Evolutionary conservation across 2,797 vertebrate genomes (phyloP).

Genomic region (Sebastes umbrosus): DNA sequence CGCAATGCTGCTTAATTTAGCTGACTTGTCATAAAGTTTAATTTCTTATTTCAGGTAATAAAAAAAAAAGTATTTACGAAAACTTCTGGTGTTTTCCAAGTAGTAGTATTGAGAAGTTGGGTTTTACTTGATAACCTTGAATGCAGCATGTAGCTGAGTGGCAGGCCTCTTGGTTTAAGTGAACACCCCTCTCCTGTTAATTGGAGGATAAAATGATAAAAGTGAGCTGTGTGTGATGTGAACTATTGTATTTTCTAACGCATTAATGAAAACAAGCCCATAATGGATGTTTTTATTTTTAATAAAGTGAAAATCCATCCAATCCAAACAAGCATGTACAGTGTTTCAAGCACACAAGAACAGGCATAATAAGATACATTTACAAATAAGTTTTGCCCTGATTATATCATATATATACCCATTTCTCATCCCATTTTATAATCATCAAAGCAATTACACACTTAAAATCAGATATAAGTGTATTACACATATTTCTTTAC

Average conservation of each 20-base stretch:
- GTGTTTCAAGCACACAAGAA: constrained; percentile 57
- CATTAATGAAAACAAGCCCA: background rate
- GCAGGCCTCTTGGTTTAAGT: constrained; percentile 21
- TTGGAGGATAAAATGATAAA: background rate
- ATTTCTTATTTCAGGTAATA: background rate
- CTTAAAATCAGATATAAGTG: constrained; percentile 26
- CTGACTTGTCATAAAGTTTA: background rate
- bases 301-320: constrained; percentile 52
- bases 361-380: constrained; percentile 24
- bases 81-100: background rate
- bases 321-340: constrained; percentile 59
- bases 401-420: constrained; percentile 19
- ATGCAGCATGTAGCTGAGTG: constrained; percentile 61
- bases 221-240: background rate
- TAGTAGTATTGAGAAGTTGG: background rate
- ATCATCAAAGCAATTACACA: constrained; percentile 35
- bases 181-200: background rate
- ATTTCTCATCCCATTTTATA: constrained; percentile 6
- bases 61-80: too few species aligned
- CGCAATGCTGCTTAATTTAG: background rate
- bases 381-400: constrained; percentile 25
- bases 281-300: constrained; percentile 45
- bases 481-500: constrained; percentile 27
- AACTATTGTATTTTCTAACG: background rate
- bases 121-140: constrained; percentile 43